Evolutionary conservation across 2,797 vertebrate genomes (phyloP).

Genomic region (Octomys mimax): DNA sequence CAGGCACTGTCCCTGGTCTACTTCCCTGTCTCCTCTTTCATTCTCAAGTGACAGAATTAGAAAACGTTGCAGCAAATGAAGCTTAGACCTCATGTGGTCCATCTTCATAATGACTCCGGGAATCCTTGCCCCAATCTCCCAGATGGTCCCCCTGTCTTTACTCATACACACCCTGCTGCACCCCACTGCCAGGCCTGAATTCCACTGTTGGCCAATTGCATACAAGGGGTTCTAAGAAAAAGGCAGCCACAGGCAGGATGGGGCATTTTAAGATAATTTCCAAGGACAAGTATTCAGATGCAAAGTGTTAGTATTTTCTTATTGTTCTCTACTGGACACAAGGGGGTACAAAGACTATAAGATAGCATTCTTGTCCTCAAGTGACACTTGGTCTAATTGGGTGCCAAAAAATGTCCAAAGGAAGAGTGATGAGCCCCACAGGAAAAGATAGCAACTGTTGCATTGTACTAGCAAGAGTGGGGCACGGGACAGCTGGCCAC

Average conservation of each 20-base stretch:
- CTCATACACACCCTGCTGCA: neutral
- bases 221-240: neutral
- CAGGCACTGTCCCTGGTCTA: no score
- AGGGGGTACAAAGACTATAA: accelerated
- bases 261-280: constrained; percentile 18
- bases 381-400: neutral
- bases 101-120: accelerated
- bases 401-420: neutral
- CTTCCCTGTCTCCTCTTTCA: neutral
- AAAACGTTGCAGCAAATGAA: neutral
- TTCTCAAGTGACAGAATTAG: neutral
- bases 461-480: neutral
- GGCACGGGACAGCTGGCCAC: no score
- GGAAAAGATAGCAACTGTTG: neutral
- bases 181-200: neutral
- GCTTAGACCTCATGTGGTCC: neutral
- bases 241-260: accelerated
- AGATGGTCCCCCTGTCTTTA: neutral
- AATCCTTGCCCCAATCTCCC: neutral
- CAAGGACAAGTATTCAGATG: neutral
- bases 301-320: neutral
- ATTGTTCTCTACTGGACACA: neutral
- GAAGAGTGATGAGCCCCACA: neutral
- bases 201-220: neutral
- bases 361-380: neutral